These are phyloP conservation scores for Rhysida immarginata DNA, from an alignment of 1,140 invertebrate genomes.

Conservation along the genomic window DNA sequence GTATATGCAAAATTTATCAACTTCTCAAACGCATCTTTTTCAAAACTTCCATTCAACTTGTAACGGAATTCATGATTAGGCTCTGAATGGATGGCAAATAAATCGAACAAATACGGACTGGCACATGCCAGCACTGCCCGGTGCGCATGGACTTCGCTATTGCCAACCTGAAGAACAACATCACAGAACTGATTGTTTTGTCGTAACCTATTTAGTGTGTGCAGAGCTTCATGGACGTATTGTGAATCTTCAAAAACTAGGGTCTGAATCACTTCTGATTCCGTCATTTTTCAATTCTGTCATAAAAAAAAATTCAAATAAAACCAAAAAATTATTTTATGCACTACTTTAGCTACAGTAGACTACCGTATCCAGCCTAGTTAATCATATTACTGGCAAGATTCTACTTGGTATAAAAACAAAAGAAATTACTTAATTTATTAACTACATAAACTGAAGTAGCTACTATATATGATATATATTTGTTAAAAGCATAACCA, in stretches of 20 bases:
- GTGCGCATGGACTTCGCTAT: constrained; percentile 55
- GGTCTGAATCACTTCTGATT: no score
- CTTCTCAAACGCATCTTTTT: constrained; percentile 47
- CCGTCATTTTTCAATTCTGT: no score
- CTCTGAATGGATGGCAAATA: constrained; percentile 46
- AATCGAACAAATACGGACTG: constrained; percentile 58
- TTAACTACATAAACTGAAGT: no score
- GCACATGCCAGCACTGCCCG: constrained; percentile 55
- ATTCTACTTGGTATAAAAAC: no score
- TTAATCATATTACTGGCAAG: no score
- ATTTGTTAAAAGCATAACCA: no score
- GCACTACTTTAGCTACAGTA: no score
- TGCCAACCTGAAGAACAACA: constrained; percentile 53
- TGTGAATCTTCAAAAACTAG: constrained; percentile 38
- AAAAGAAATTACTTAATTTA: no score
- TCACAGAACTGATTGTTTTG: constrained; percentile 64
- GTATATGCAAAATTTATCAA: constrained; percentile 71
- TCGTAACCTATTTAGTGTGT: constrained; percentile 51
- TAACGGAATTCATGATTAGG: constrained; percentile 25
- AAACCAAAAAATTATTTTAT: no score
- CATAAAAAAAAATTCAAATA: no score
- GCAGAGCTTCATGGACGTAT: constrained; percentile 39
- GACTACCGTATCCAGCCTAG: no score
- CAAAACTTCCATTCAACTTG: constrained; percentile 49
- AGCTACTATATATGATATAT: no score